Base-by-base conservation (phyloP, 2,888 invertebrate genomes). In the Matsumyia berberina region DNA sequence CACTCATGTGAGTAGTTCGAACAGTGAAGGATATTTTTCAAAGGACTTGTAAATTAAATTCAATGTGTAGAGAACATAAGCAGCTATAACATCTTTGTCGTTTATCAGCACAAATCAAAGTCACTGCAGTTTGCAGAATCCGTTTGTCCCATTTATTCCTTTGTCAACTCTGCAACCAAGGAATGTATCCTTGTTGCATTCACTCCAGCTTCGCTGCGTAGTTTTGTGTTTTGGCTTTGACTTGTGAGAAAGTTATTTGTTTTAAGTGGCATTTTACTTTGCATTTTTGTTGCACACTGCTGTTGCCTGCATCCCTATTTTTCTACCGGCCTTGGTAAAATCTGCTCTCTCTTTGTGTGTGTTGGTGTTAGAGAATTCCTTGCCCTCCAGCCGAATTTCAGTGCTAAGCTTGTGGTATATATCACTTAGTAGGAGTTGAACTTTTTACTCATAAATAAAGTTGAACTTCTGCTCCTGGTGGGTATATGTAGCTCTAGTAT, bases 401-500 rank as follows among this genome's bases (percentile, higher is more conserved):
- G 58, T 74, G 64, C 58, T 85, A 74, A 85, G 85, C 80, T 70
- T 58, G 78, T 55, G 80, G 85, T 72, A 69, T 74, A 80, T 76
- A 69, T 85, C 74, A 80, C 80, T 85, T 80, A 85, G 74, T 60
- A 80, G 73, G 73, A 85, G 74, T 80, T 80, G 58, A 85, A 80
- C 70, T 85, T 85, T 80, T 80, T 85, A 53, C 60, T 55, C 85
- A 85, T 85, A 80, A 85, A 85, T 85, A 85, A 85, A 74, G 80
- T 80, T 85, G 51, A 85, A 80, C 80, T 80, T 70, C 74, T 80
- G 80, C 74, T 64, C 39, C 49, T 60, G 51, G 60, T 60, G 51
- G 19, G n/a, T n/a, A n/a, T n/a, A n/a, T 49, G 17, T 12, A 46
- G n/a, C 12, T 46, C 49, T 67, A 31, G 58, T 24, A 39, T 44